Evolutionary conservation across 2,797 vertebrate species (phyloP).

Genomic region (Chrosomus eos): DNA sequence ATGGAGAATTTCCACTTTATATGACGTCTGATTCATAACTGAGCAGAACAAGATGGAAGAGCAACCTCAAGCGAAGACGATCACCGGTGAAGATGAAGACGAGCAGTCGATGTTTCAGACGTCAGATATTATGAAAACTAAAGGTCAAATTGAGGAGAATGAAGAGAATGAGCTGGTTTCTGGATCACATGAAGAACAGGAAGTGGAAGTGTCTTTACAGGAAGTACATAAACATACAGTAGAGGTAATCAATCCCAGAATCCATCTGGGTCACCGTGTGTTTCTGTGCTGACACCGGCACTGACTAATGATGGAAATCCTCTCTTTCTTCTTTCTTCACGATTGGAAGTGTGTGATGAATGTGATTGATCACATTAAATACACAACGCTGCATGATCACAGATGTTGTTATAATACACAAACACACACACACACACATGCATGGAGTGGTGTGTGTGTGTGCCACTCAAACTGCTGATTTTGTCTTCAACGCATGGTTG

Average conservation of each 20-base stretch:
- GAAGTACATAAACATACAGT: slow-evolving; percentile 31
- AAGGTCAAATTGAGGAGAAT: background rate
- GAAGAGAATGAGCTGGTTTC: background rate
- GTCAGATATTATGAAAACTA: background rate
- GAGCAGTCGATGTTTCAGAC: background rate
- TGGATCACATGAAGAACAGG: background rate
- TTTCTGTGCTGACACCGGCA: slow-evolving; percentile 46
- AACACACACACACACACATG: background rate
- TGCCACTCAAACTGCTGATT: background rate
- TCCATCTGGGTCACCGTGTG: slow-evolving; percentile 44
- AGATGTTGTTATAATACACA: background rate
- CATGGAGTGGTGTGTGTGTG: too few relatives aligned
- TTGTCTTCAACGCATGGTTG: background rate
- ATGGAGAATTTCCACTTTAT: background rate
- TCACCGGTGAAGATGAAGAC: background rate
- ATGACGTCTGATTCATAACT: background rate
- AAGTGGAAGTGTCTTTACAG: background rate
- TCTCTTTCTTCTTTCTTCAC: slow-evolving; percentile 52
- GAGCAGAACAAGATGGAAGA: background rate
- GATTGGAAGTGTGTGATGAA: slow-evolving; percentile 48
- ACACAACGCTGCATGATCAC: slow-evolving; percentile 39
- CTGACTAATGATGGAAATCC: slow-evolving; percentile 54
- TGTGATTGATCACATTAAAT: slow-evolving; percentile 1
- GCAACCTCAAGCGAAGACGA: background rate
- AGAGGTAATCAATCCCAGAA: slow-evolving; percentile 78